phyloP scores from a whole-genome alignment of 2,888 invertebrate genomes.

The Uloborus plumipes region DNA sequence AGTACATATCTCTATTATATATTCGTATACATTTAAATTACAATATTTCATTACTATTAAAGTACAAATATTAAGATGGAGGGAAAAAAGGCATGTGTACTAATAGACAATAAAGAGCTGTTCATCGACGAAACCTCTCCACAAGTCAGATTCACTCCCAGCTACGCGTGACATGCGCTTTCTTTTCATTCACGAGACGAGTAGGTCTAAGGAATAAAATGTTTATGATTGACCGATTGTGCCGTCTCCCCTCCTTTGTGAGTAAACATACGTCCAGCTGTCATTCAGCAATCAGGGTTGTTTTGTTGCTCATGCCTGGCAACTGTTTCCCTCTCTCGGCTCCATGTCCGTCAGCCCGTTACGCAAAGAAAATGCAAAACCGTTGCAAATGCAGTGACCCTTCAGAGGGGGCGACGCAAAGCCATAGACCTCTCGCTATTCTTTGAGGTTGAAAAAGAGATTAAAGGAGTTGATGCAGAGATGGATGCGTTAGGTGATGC shows the following conservation, averaged over 20 bases:
- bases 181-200: too few species aligned
- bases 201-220: background rate
- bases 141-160: too few species aligned
- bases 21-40: too few species aligned
- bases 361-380: slow-evolving; percentile 3
- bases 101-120: too few species aligned
- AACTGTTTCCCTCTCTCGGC: slow-evolving; percentile 14
- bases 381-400: slow-evolving; percentile 21
- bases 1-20: too few species aligned
- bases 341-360: slow-evolving; percentile 13
- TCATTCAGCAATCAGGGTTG: slow-evolving; percentile 43
- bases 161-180: too few species aligned
- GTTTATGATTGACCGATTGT: slow-evolving; percentile 53
- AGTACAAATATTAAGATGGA: too few species aligned
- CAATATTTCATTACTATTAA: too few species aligned
- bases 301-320: slow-evolving; percentile 16
- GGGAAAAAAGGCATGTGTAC: too few species aligned
- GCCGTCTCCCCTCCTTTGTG: slow-evolving; percentile 18
- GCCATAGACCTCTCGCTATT: background rate
- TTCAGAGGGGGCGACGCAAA: background rate
- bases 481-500: too few species aligned
- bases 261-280: slow-evolving; percentile 58
- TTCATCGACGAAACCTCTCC: too few species aligned
- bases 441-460: background rate
- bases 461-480: background rate